Percentiles rank a stretch among this genome's conserved stretches.
These are phyloP conservation scores for Saccostrea cuccullata DNA, from an alignment of 1,140 invertebrate genomes.

Conservation along the genomic window DNA sequence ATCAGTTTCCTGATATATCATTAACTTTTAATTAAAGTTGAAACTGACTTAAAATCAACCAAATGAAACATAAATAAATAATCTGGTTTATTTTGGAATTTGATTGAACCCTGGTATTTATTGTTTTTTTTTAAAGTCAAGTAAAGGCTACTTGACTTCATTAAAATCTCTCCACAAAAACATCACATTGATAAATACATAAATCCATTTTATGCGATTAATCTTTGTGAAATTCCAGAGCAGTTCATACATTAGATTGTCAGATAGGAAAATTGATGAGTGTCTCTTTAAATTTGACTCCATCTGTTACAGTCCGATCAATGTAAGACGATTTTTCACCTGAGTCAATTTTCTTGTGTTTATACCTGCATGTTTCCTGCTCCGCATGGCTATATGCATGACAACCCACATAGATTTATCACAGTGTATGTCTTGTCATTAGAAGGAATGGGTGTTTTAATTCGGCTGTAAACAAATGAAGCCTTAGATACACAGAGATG, in stretches of 20 bases:
- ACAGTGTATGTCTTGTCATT: background rate
- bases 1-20: too few relatives aligned
- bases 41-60: too few relatives aligned
- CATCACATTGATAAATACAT: background rate
- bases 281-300: background rate
- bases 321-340: background rate
- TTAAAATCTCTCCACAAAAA: too few relatives aligned
- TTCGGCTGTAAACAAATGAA: constrained; percentile 29
- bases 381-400: background rate
- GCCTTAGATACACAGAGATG: constrained; percentile 2
- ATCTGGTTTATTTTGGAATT: too few relatives aligned
- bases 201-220: constrained; percentile 11
- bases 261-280: constrained; percentile 15
- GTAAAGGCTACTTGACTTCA: too few relatives aligned
- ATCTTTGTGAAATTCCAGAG: background rate
- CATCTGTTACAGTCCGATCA: constrained; percentile 2
- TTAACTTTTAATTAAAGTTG: too few relatives aligned
- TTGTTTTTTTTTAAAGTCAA: too few relatives aligned
- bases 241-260: background rate
- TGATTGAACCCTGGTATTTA: too few relatives aligned
- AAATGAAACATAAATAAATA: too few relatives aligned
- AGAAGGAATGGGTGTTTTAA: background rate
- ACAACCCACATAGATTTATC: background rate
- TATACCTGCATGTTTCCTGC: background rate
- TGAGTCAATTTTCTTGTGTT: background rate